Conservation (phyloP, 2,113 vertebrate species). For the Mungos mungo region DNA sequence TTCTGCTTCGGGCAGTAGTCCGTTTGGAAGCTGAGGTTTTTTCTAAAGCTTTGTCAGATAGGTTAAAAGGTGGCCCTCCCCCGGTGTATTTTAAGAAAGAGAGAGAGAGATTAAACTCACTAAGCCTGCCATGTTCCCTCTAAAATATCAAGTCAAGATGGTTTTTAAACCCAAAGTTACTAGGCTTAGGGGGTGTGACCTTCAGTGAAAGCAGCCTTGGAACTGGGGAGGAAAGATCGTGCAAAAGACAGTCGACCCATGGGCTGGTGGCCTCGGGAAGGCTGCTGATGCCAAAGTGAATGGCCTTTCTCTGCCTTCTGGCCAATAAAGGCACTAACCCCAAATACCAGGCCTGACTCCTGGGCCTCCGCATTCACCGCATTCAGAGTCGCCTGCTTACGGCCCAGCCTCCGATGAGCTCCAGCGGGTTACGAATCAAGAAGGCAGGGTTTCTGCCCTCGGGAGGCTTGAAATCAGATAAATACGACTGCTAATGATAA, state of each 20-base stretch:
- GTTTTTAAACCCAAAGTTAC: slow-evolving; percentile 54
- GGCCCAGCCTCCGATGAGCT: neutral
- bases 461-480: neutral
- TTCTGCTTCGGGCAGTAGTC: slow-evolving; percentile 58
- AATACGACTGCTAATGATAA: too few relatives aligned
- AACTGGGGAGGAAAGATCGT: neutral
- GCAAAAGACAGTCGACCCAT: neutral
- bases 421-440: neutral
- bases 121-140: slow-evolving; percentile 63
- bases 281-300: neutral
- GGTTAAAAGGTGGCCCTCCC: slow-evolving; percentile 65
- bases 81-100: slow-evolving; percentile 19
- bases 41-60: slow-evolving; percentile 60
- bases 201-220: neutral
- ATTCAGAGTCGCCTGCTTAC: neutral
- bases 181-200: slow-evolving; percentile 56
- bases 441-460: neutral
- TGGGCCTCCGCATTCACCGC: neutral
- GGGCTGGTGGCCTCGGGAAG: neutral
- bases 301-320: neutral
- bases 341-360: neutral
- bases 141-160: slow-evolving; percentile 50
- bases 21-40: slow-evolving; percentile 40
- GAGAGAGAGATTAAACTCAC: slow-evolving; percentile 60
- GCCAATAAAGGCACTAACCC: neutral